Base-by-base conservation (phyloP, 1,140 invertebrate genomes). In the Drosophila nasuta region DNA sequence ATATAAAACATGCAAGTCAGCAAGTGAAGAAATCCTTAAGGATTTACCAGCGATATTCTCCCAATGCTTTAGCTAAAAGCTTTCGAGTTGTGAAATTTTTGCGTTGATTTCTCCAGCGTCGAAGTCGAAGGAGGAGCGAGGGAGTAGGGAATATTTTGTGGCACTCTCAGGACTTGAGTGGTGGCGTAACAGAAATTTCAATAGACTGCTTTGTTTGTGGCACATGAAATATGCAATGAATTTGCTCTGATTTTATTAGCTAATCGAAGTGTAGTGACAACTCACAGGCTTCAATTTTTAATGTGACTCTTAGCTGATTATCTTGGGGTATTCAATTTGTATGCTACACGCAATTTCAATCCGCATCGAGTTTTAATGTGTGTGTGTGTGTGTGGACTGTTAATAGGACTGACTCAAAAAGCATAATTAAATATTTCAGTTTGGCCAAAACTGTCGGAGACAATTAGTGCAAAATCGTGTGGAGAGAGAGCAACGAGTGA, bases 361-460 rank as follows among this genome's bases (percentile, higher is more conserved):
- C 30, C 30, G 7, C 30, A 33, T 7, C 30, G 54, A 13, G 33
- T 30, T n/a, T 33, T 38, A 51, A 30, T 66, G 52, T 66, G n/a
- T 28, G n/a, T 13, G n/a, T 28, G n/a, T 13, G 13, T 28, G 35
- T 58, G 52, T 66, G 15, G 25, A 71, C 20, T 54, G 17, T 30
- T n/a, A 43, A 38, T 35, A 54, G 28, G 20, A 41, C 41, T 49
- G 25, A 10, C 35, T 41, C 64, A 59, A 64, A 77, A 83, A 72
- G 75, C 80, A 88, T 87, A 87, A 87, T 87, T 88, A 87, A 89
- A 87, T 89, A 77, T 80, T 88, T 77, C 82, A 65, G 17, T 25
- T 25, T 68, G 58, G 64, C 69, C 60, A 63, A 65, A 79, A 57
- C 46, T 66, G 80, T 80, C 60, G 62, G 33, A 48, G 43, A 80